Conservation (phyloP, 1,140 invertebrate species). For the Sarcophaga bullata region DNA sequence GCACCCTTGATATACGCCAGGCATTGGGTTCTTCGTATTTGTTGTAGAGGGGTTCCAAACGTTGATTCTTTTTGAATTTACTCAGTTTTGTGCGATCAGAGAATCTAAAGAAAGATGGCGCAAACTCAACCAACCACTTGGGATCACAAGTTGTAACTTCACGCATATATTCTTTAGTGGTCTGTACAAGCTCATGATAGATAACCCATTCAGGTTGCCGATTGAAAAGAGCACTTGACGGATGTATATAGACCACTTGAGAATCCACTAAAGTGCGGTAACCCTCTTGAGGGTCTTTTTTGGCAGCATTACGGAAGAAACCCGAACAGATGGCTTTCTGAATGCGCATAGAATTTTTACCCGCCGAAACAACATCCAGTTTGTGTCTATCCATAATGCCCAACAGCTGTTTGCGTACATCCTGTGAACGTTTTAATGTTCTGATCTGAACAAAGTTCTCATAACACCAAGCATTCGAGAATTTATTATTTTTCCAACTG, state of each 20-base stretch:
- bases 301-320: slow-evolving; percentile 98
- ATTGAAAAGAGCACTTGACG: slow-evolving; percentile 97
- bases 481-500: slow-evolving; percentile 99
- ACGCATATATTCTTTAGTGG: slow-evolving; percentile 99
- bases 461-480: slow-evolving; percentile 99
- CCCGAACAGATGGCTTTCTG: slow-evolving; percentile 99
- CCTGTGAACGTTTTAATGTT: slow-evolving; percentile 96
- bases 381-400: slow-evolving; percentile 99
- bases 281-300: slow-evolving; percentile 99
- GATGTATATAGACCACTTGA: slow-evolving; percentile 99
- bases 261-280: slow-evolving; percentile 97
- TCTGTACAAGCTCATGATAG: slow-evolving; percentile 98
- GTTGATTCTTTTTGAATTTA: slow-evolving; percentile 99
- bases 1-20: slow-evolving; percentile 97
- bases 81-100: slow-evolving; percentile 99
- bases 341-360: slow-evolving; percentile 93
- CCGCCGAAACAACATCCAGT: slow-evolving; percentile 95
- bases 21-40: slow-evolving; percentile 99
- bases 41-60: slow-evolving; percentile 97
- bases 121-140: slow-evolving; percentile 99
- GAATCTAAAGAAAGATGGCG: slow-evolving; percentile 98
- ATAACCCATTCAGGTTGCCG: slow-evolving; percentile 99
- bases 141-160: slow-evolving; percentile 99
- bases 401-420: slow-evolving; percentile 97
- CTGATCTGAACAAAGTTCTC: slow-evolving; percentile 99